phyloP scores from a whole-genome alignment of 2,797 vertebrate genomes.

The Rhabdophis nuchalis region DNA sequence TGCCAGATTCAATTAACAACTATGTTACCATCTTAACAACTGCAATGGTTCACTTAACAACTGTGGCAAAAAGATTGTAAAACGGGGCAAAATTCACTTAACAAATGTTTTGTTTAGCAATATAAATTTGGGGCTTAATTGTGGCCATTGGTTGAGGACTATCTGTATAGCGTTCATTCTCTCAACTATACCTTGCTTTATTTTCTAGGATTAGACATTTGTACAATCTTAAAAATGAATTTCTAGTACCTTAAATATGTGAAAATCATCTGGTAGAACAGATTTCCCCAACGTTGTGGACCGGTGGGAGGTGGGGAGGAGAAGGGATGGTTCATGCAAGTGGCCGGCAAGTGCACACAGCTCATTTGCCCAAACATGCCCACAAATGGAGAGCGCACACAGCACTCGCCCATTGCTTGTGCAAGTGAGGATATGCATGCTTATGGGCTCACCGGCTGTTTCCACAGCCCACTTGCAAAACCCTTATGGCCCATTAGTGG shows the following conservation, averaged over 20 bases:
- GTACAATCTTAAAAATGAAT: not conserved
- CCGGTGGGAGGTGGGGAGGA: fast-evolving
- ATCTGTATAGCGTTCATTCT: not conserved
- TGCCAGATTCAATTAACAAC: not conserved
- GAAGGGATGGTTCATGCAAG: not conserved
- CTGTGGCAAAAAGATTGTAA: not conserved
- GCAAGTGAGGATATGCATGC: not conserved
- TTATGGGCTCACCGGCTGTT: not conserved
- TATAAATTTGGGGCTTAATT: not conserved
- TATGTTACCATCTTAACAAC: not conserved
- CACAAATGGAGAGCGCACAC: not conserved
- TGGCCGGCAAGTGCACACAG: no score
- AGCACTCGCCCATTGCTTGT: fast-evolving
- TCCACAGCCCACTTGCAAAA: not conserved
- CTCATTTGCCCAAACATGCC: not conserved
- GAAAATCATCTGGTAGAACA: not conserved
- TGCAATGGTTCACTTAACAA: not conserved
- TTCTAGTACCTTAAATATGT: not conserved
- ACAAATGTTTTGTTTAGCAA: not conserved
- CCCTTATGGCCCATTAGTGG: no score
- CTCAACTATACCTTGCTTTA: not conserved
- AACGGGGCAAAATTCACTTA: not conserved
- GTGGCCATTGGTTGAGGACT: not conserved
- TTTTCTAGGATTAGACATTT: not conserved
- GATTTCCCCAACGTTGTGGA: not conserved